Base-by-base conservation (phyloP, 2,888 invertebrate species). In the Cataglyphis altisquamis region DNA sequence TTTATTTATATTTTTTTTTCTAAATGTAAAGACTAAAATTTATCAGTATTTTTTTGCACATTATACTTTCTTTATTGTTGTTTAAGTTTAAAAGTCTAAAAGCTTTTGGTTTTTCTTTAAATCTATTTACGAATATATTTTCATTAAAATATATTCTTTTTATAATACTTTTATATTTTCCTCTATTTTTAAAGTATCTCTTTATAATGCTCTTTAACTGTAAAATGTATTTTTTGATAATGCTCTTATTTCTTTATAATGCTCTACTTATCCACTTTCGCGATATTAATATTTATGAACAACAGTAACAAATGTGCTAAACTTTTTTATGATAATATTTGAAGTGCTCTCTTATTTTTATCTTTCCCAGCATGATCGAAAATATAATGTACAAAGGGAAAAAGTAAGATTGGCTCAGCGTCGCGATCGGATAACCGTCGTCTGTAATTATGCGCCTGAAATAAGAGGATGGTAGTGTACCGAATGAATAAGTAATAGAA, bases 401-500 rank as follows among this genome's bases (percentile, higher is more conserved):
- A 21, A 68, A 80, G 80, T 39, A 18, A 67, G 57, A 70, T 48
- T 70, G 60, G 32, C 36, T 80, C 29, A 9, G 21, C 68, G 12
- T 68, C 41, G 57, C 78, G 70, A 78, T 60, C 45, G 70, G 36
- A 60, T 60, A 80, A 80, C 60, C 45, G 70, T 41, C 32, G 66
- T 55, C 67, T 60, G 78, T 80, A 80, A 80, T 80, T 80, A 80
- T 70, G 78, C 70, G 70, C 18, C 70, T 70, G 78, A 80, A 80
- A 80, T 80, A 80, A 80, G 36, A 80, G 36, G 78, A 80, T 45
- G 60, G 41, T 78, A 45, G 70, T 45, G 70, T 60, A 60, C 45
- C 78, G 78, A 70, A 80, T 80, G 78, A 80, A 80, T 80, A 80
- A 80, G 78, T 80, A 80, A 80, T 80, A 80, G 78, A 80, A 80